Conservation (phyloP, 2,797 vertebrate genomes). For the Sylvilagus floridanus region DNA sequence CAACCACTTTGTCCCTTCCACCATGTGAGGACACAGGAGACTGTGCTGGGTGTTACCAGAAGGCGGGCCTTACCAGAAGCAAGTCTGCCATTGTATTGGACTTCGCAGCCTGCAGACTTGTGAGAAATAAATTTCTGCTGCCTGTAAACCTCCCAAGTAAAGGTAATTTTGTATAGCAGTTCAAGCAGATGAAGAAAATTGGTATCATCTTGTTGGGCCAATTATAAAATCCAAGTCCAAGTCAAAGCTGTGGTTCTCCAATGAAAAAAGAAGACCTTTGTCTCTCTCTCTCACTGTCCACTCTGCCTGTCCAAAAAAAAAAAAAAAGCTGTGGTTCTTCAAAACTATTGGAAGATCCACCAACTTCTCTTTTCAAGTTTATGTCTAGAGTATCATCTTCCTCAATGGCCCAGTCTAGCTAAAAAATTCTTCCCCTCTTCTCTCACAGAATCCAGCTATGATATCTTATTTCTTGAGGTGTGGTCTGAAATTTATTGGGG, state of each 20-base stretch:
- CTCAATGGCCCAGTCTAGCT: background rate
- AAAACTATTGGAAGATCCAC: background rate
- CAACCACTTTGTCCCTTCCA: too few relatives aligned
- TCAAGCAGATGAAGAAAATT: background rate
- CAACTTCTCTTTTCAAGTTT: background rate
- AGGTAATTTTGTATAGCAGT: background rate
- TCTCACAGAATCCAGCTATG: background rate
- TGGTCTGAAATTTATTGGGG: background rate
- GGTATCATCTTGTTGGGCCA: background rate
- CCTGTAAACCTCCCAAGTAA: background rate
- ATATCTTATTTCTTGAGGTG: background rate
- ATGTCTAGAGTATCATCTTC: background rate
- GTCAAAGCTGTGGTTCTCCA: background rate
- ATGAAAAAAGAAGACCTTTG: too few relatives aligned
- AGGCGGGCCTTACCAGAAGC: rapidly evolving
- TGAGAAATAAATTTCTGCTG: background rate
- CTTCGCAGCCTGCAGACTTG: too few relatives aligned
- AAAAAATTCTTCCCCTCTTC: background rate
- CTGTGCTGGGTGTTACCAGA: background rate
- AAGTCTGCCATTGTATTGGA: background rate
- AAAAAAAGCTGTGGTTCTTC: too few relatives aligned
- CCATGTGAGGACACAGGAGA: background rate
- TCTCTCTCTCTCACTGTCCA: too few relatives aligned
- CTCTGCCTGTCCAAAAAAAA: too few relatives aligned
- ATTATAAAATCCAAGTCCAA: background rate